phyloP scores from a whole-genome alignment of 2,113 vertebrate genomes.

The Peromyscus californicus region DNA sequence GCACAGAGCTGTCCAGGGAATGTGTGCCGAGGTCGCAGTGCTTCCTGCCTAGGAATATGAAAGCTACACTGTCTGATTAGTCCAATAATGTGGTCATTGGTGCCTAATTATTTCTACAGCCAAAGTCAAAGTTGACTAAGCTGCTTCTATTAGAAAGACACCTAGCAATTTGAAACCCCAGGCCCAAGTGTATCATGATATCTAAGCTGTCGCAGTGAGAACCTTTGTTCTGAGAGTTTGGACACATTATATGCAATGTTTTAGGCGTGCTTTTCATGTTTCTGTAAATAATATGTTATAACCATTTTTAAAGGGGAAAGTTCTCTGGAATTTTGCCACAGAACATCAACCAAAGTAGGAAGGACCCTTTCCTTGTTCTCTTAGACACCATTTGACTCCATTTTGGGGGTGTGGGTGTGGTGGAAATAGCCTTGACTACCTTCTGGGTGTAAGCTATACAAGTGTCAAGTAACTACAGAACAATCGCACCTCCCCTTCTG shows the following conservation, averaged over 20 bases:
- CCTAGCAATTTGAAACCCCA: slow-evolving; percentile 12
- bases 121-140: background rate
- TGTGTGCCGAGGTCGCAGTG: background rate
- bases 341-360: background rate
- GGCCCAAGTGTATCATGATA: background rate
- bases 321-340: background rate
- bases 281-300: slow-evolving; percentile 22
- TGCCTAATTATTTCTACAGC: background rate
- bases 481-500: background rate
- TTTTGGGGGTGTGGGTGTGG: background rate
- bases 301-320: slow-evolving; percentile 18
- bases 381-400: background rate
- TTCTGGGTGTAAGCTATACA: background rate
- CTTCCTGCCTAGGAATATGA: slow-evolving; percentile 13
- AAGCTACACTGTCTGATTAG: background rate
- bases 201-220: background rate
- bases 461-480: background rate
- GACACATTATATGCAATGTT: background rate
- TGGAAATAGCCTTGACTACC: background rate
- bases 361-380: background rate
- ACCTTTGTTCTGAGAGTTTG: background rate
- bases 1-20: background rate
- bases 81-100: background rate
- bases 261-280: background rate
- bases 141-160: background rate